Evolutionary conservation across 2,113 vertebrate species (phyloP), one percentile per base, ranked within the genome.

Genomic region (Suncus etruscus): DNA sequence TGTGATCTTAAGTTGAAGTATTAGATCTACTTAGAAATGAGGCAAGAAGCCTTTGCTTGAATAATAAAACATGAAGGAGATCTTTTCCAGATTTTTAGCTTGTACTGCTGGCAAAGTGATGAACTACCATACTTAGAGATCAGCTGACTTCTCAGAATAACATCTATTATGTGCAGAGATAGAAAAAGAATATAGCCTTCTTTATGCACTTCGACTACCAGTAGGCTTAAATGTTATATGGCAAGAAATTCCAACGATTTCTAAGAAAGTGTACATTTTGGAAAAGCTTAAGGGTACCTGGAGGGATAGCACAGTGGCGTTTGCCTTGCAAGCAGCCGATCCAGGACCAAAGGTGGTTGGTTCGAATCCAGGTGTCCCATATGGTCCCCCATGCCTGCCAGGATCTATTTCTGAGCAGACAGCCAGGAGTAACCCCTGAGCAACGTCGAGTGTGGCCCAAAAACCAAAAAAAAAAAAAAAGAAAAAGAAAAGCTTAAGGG

Each of bases 21-120:
- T 95, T 92, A 70, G 90, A 91, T 89, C 31, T 73, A 66, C 87
- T 89, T 95, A 83, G 47, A 79, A 95, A 81, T 93, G 90, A 95
- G 84, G 87, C 0, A 12, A 90, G 74, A 95, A 94, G 90, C 86
- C 69, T 31, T 45, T 78, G 66, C 93, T 96, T 82, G 79, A 94
- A 86, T 91, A 87, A 87, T 92, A 94, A 95, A 92, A 83, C 75
- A 87, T 0, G 9, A 89, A 39, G 75, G 65, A 91, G 63, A 92
- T 11, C 3, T 90, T 78, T 76, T 77, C 81, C 85, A 90, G 89
- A 88, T 80, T 92, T 94, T 86, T 22, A 75, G 54, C 77, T 92
- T 95, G 76, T 84, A 32, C 24, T 96, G 89, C 79, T 89, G 58
- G 83, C 72, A 89, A 72, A 39, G 91, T 39, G 29, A 74, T 73